Evolutionary conservation across 37 sponge, comb jelly and placozoan genomes (phyloP).

Genomic region (Diacarnus erythraeanus): DNA sequence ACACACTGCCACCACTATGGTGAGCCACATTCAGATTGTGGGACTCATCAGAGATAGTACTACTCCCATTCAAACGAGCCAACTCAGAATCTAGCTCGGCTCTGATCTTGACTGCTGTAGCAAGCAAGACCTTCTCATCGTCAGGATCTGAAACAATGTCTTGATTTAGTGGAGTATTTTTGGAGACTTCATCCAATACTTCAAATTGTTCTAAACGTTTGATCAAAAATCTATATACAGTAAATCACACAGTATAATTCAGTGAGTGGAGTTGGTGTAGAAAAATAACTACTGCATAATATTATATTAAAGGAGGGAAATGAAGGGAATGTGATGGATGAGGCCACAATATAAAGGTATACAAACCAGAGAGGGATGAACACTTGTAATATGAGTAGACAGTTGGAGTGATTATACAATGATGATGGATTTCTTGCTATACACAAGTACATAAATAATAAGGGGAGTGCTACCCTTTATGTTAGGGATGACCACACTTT

Average conservation of each 20-base stretch:
- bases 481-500: no score
- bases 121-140: neutral
- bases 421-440: no score
- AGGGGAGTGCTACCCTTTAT: no score
- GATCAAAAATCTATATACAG: conserved; percentile 26
- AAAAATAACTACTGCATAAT: no score
- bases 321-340: no score
- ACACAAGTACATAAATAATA: no score
- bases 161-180: neutral
- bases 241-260: neutral
- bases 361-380: no score
- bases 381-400: no score
- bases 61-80: neutral
- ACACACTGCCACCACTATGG: neutral
- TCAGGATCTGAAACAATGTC: neutral
- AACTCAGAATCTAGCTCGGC: conserved; percentile 14
- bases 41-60: neutral
- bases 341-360: no score
- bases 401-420: no score
- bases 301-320: no score
- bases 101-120: conserved; percentile 10
- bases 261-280: neutral
- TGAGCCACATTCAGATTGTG: neutral
- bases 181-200: neutral
- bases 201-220: conserved; percentile 44